Evolutionary conservation across 1,140 invertebrate species (phyloP), one percentile per base, ranked within the genome.

Genomic region (Drosophila funebris): DNA sequence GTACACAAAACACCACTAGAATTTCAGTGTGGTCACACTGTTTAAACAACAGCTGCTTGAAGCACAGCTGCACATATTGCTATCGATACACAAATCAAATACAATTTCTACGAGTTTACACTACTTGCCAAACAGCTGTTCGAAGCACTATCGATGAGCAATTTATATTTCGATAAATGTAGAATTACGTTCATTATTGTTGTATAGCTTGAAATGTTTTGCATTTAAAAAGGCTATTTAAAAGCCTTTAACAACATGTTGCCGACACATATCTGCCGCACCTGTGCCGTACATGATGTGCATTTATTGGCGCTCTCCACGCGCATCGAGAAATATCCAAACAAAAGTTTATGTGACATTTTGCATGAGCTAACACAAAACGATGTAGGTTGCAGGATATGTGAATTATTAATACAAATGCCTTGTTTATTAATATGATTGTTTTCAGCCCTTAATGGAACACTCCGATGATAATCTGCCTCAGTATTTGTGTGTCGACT

Each of bases 351-450:
- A 4, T 62, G 52, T 2, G 80, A 79, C 16, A 70, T 76, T 14
- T 60, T 88, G 27, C 68, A 62, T 9, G 83, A 82, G 58, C 60
- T 87, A 11, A 88, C 82, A 8, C 71, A 88, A 41, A 78, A 79
- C 6, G 80, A 83, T 71, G 82, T 87, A 7, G 1, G 60, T 64
- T 14, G 3, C 53, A 4, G n/a, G n/a, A n/a, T n/a, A 8, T 39
- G 33, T 13, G n/a, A 46, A 46, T 22, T 43, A 24, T 5, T 3
- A 22, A 33, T 20, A 36, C 43, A 44, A 1, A 27, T 16, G n/a
- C 39, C 8, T 14, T 36, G 24, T 18, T 41, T 29, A 11, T 39
- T 20, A n/a, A 37, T 53, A 33, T 13, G 8, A 22, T 7, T 43
- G 1, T 11, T 37, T 63, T 6, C 8, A 78, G 78, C 68, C 64